Base-by-base conservation (phyloP, 2,113 vertebrate genomes). In the Chascanopsetta lugubris region DNA sequence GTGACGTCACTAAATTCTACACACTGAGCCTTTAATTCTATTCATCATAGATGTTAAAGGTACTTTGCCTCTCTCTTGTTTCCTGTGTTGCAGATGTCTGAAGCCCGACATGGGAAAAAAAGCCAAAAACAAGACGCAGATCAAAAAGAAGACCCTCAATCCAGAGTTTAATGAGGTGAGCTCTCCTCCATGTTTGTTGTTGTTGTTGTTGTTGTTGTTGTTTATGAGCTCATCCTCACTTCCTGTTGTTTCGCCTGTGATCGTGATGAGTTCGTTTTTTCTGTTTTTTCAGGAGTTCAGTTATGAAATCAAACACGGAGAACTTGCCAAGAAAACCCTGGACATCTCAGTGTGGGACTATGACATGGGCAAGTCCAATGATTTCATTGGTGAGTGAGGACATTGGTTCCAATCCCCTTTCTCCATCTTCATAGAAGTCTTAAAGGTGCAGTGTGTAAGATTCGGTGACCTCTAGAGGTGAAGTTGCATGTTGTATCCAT, bases 21-120 rank as follows among this genome's bases (percentile, higher is more conserved):
- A n/a, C n/a, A n/a, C 18, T 22, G 6, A 34, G 17, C 10, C 49
- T 51, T 6, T 7, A 53, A 32, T 5, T 32, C 11, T 32, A 32
- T 5, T 32, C 11, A 21, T 53, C 50, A 21, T 7, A 13, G n/a
- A 21, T 34, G 24, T 6, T 22, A 22, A 32, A 55, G 30, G 20
- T 55, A 29, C 3, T n/a, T 20, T 29, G 1, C 29, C 1, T 57
- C 42, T 24, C 30, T 20, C 4, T 36, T 24, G 34, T 51, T 8
- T 18, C 49, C 12, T 32, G 30, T 66, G 18, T 21, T 45, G 29
- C 8, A 99, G 96, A 53, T 95, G 90, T 86, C 93, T 99, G 85
- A 98, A 96, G 83, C 97, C 97, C 0, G 97, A 99, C 81, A 96
- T 97, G 94, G 97, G 97, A 2, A 99, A 98, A 83, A 98, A 97